Conservation (phyloP, 2,113 vertebrate genomes). For the Planiliza haematocheilus region DNA sequence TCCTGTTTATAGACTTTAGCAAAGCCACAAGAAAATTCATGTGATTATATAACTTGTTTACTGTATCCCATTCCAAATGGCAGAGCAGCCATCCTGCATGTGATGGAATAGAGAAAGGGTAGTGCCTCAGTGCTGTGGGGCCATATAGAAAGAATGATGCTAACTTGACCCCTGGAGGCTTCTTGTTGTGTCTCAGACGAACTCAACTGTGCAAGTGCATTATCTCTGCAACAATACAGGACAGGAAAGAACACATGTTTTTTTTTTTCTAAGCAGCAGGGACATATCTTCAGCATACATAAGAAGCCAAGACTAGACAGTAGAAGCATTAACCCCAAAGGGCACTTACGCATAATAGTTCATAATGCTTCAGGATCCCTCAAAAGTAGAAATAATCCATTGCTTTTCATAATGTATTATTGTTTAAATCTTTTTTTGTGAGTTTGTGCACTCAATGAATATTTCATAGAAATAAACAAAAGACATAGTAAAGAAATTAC, state of each 20-base stretch:
- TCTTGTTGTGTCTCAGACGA: conserved; percentile 61
- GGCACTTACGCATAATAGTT: conserved; percentile 43
- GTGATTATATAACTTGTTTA: conserved; percentile 55
- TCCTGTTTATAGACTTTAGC: conserved; percentile 21
- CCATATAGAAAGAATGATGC: conserved; percentile 51
- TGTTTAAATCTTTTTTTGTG: conserved; percentile 1
- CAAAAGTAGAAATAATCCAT: neutral
- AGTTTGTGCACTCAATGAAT: neutral
- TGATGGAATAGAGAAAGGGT: conserved; percentile 39
- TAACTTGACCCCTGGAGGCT: conserved; percentile 63
- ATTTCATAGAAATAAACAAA: conserved; percentile 9
- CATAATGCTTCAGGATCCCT: conserved; percentile 35
- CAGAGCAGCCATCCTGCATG: conserved; percentile 26
- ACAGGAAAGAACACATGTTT: conserved; percentile 28
- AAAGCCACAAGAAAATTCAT: neutral
- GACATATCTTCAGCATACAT: conserved; percentile 46
- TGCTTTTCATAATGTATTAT: conserved; percentile 13
- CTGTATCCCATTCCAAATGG: conserved; percentile 46
- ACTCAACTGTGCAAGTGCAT: conserved; percentile 58
- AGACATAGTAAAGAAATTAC: neutral
- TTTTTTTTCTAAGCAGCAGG: conserved; percentile 38
- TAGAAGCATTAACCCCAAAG: conserved; percentile 50
- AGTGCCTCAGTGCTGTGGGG: conserved; percentile 27
- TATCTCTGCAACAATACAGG: conserved; percentile 57
- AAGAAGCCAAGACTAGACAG: conserved; percentile 30